Base-by-base conservation (phyloP, 2,888 invertebrate genomes). In the Tillus elongatus region DNA sequence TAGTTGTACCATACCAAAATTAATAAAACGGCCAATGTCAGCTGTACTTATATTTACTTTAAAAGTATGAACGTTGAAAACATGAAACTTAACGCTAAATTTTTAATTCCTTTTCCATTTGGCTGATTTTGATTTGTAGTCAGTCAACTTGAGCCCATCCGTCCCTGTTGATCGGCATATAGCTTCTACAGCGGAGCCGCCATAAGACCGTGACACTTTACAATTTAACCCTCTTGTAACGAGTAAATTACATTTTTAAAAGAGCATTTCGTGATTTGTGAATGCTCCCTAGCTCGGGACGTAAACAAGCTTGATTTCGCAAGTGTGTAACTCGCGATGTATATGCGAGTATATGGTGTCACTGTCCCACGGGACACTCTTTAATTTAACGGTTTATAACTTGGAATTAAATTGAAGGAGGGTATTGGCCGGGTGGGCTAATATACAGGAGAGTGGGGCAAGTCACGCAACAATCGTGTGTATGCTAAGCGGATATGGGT, bases 331-430 rank as follows among this genome's bases (percentile, higher is more conserved):
- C 35, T 30, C 15, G 34, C 10, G 30, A 36, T 30, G 33, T 41
- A 40, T 42, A 39, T 44, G 37, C 40, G 32, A 34, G 39, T 35
- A 41, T 44, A 43, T 47, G 44, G 47, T 48, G 52, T n/a, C 41
- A 50, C 51, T 51, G 52, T 58, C 58, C 57, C 53, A 35, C 26
- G 60, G 54, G 59, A 59, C 45, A 51, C 53, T 55, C 56, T 58
- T 61, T 61, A 63, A 63, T 63, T 63, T 63, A 63, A 62, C 63
- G 63, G 56, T 59, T 61, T 61, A 63, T 62, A 63, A 62, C 58
- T 58, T 60, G 61, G 60, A 59, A 63, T 62, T 63, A 62, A 63
- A 62, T 61, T 57, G 58, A 58, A 57, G 57, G 47, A 50, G 51
- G 47, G 37, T 45, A 40, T 41, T 39, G 44, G 41, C 33, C 38